phyloP scores from a whole-genome alignment of 2,888 invertebrate genomes.

The Acleris sparsana region DNA sequence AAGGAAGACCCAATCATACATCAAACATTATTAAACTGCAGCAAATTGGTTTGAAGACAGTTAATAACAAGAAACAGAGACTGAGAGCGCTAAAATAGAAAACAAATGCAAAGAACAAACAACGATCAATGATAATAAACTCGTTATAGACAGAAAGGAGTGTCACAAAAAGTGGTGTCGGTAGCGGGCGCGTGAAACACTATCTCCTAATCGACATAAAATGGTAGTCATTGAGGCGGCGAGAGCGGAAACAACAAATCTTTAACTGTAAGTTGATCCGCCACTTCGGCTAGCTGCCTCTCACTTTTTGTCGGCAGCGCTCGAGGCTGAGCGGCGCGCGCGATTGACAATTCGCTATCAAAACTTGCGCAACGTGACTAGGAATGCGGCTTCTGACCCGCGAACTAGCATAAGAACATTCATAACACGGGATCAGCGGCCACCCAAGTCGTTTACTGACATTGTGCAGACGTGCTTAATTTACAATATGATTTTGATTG shows the following conservation, averaged over 20 bases:
- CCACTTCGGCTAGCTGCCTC: constrained; percentile 63
- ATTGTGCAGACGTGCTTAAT: constrained; percentile 56
- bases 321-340: constrained; percentile 46
- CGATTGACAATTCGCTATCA: constrained; percentile 70
- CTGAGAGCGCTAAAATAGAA: constrained; percentile 49
- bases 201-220: constrained; percentile 82
- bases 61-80: constrained; percentile 53
- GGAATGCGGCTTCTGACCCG: constrained; percentile 73
- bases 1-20: constrained; percentile 21
- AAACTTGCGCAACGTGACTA: constrained; percentile 58
- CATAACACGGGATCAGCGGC: constrained; percentile 64
- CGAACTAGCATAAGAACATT: constrained; percentile 62
- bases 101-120: constrained; percentile 60
- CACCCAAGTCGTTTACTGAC: constrained; percentile 66
- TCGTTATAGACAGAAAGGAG: constrained; percentile 75
- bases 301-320: constrained; percentile 69
- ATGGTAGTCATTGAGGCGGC: constrained; percentile 81
- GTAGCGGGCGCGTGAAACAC: constrained; percentile 81
- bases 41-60: constrained; percentile 9
- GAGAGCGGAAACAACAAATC: constrained; percentile 81
- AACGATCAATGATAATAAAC: constrained; percentile 74
- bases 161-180: constrained; percentile 80
- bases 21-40: constrained; percentile 11
- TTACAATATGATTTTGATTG: constrained; percentile 73
- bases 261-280: constrained; percentile 71